A percentile compares a stretch with the other conserved stretches of the same genome.
Evolutionary conservation across 2,888 invertebrate genomes (phyloP).

Genomic region (Papilio protenor): DNA sequence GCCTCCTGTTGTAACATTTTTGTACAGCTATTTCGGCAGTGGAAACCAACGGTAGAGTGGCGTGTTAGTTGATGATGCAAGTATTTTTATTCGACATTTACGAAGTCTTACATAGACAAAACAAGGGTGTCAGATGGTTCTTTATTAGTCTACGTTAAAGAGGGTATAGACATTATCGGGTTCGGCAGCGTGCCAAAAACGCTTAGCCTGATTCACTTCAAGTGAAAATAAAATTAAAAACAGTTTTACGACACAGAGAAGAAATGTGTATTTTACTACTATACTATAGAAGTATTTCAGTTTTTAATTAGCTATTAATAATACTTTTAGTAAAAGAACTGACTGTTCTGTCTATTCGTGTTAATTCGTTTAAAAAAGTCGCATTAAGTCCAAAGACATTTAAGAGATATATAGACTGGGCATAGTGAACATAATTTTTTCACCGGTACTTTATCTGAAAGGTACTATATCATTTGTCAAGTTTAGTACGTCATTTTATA

Average conservation of each 20-base stretch:
- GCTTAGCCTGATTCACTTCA: slow-evolving; percentile 10
- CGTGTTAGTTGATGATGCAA: not conserved
- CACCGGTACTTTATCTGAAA: no score
- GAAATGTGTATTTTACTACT: not conserved
- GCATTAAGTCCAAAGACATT: not conserved
- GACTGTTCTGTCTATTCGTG: no score
- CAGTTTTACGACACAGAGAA: not conserved
- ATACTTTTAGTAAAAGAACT: no score
- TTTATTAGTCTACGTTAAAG: slow-evolving; percentile 1
- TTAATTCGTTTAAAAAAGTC: no score
- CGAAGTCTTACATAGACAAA: not conserved
- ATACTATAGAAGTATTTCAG: no score
- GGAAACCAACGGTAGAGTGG: not conserved
- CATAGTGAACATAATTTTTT: no score
- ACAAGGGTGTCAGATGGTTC: slow-evolving; percentile 7
- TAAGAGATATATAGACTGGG: no score
- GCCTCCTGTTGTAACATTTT: no score
- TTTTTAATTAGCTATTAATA: no score
- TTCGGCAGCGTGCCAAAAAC: slow-evolving; percentile 5
- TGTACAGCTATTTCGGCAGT: not conserved
- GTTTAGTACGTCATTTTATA: no score
- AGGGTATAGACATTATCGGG: slow-evolving; percentile 7
- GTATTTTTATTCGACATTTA: slow-evolving; percentile 9
- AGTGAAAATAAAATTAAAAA: slow-evolving; percentile 11
- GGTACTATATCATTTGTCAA: no score